Percentiles rank a stretch among this genome's conserved stretches.
phyloP scores from a whole-genome alignment of 1,140 invertebrate genomes.

The Aplysia californica region DNA sequence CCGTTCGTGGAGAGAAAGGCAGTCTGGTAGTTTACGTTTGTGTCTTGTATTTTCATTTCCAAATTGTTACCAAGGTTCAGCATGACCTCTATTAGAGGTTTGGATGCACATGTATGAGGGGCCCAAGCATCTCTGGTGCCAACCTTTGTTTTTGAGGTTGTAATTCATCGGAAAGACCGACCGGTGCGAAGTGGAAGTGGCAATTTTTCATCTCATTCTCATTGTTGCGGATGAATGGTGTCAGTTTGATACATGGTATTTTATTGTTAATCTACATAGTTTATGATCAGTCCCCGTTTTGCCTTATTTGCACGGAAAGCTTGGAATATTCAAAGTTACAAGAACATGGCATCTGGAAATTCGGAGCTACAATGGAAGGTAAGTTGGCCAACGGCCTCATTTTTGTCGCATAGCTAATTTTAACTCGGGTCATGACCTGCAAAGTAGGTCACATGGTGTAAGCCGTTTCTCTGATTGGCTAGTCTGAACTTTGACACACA shows the following conservation, averaged over 20 bases:
- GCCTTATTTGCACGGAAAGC: not conserved
- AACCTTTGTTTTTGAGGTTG: too few relatives aligned
- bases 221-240: not conserved
- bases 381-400: too few relatives aligned
- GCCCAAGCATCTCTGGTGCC: too few relatives aligned
- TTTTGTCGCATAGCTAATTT: not conserved
- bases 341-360: conserved; percentile 6
- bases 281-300: not conserved
- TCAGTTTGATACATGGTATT: not conserved
- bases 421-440: not conserved
- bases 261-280: not conserved
- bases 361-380: conserved; percentile 25
- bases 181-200: too few relatives aligned
- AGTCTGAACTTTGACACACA: not conserved
- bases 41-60: too few relatives aligned
- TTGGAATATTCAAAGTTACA: too few relatives aligned
- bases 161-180: too few relatives aligned
- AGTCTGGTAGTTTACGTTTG: too few relatives aligned
- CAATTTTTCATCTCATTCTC: not conserved
- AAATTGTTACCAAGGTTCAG: too few relatives aligned
- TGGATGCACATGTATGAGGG: too few relatives aligned
- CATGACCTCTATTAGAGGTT: too few relatives aligned
- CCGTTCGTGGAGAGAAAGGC: conserved; percentile 11
- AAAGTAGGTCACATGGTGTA: not conserved
- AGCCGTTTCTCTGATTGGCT: not conserved